A percentile compares a stretch with the other conserved stretches of the same genome.
These are phyloP conservation scores for Cyclophora albipunctata DNA, from an alignment of 2,888 invertebrate species.

Conservation along the genomic window DNA sequence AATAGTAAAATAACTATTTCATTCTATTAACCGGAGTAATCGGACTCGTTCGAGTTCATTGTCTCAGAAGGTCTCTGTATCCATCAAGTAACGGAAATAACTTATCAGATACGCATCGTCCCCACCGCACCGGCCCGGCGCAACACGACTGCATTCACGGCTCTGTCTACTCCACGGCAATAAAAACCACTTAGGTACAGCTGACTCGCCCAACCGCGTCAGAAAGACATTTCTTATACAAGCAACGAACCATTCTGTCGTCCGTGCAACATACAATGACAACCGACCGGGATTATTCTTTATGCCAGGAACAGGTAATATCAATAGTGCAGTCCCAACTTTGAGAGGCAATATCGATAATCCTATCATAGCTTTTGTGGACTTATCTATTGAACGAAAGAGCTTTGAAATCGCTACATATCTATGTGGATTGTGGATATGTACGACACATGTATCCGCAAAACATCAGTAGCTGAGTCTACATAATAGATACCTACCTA, in stretches of 20 bases:
- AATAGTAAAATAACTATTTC: too few relatives aligned
- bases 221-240: constrained; percentile 40
- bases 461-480: too few relatives aligned
- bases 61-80: constrained; percentile 1
- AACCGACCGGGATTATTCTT: constrained; percentile 61
- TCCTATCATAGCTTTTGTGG: too few relatives aligned
- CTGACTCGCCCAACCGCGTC: constrained; percentile 36
- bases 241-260: constrained; percentile 52
- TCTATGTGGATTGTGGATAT: too few relatives aligned
- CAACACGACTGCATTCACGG: constrained; percentile 25
- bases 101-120: constrained; percentile 54
- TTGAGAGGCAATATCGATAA: constrained; percentile 20
- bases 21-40: too few relatives aligned
- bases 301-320: constrained; percentile 64
- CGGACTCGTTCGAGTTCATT: constrained; percentile 4
- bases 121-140: neutral
- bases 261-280: constrained; percentile 54
- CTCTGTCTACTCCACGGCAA: neutral
- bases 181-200: constrained; percentile 31
- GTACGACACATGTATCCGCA: too few relatives aligned
- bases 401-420: neutral
- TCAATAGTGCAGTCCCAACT: constrained; percentile 37
- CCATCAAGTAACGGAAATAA: constrained; percentile 55
- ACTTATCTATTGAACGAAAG: neutral
- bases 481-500: too few relatives aligned